These are phyloP conservation scores for Magallana gigas DNA, from an alignment of 1,140 invertebrate genomes.

Conservation along the genomic window DNA sequence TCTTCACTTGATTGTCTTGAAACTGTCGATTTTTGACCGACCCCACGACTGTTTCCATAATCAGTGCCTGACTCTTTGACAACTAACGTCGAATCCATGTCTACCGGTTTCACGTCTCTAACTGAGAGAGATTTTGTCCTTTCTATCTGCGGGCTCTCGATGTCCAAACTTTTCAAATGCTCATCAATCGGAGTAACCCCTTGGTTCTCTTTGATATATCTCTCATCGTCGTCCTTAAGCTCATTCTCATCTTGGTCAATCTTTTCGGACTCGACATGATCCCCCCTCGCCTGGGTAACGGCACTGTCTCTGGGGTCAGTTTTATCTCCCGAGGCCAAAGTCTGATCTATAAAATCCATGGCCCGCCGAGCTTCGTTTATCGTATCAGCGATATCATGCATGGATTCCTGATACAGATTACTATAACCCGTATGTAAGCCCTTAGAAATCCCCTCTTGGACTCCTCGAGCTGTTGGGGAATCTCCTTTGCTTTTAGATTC, in stretches of 20 bases:
- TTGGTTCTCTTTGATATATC: not conserved
- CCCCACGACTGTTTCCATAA: not conserved
- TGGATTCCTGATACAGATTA: conserved; percentile 9
- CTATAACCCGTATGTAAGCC: conserved; percentile 1
- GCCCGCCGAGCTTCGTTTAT: conserved; percentile 20
- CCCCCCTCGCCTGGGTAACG: not conserved
- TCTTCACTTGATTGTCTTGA: not conserved
- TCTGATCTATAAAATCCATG: conserved; percentile 22
- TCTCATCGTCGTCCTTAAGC: not conserved
- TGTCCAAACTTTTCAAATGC: conserved; percentile 8
- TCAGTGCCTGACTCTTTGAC: not conserved
- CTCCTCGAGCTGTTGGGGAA: not conserved
- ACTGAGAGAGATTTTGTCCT: not conserved
- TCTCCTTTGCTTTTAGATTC: not conserved
- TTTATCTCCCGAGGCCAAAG: not conserved
- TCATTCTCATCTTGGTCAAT: not conserved
- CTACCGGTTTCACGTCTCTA: not conserved
- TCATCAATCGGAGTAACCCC: not conserved
- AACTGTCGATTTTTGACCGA: not conserved
- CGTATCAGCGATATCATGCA: conserved; percentile 26
- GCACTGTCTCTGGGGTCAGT: not conserved
- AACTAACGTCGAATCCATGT: not conserved
- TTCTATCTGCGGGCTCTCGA: not conserved
- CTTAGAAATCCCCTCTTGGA: not conserved
- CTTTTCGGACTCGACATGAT: not conserved